Evolutionary conservation across 2,113 vertebrate genomes (phyloP), one percentile per base, ranked within the genome.

Genomic region (Scomber japonicus): DNA sequence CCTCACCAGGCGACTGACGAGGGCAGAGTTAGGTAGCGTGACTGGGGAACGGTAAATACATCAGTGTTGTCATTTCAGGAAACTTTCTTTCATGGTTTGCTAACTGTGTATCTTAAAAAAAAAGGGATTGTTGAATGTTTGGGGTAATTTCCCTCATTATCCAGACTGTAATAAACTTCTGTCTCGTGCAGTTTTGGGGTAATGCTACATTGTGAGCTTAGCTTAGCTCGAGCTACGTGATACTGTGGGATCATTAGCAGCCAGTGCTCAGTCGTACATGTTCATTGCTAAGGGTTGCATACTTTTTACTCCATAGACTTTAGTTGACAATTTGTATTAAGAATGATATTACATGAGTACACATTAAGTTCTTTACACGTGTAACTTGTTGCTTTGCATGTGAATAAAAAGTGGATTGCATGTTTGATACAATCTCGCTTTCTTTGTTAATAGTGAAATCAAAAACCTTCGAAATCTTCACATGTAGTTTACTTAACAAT

Each of bases 21-120:
- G 24, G 24, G 24, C 27, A 65, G 63, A 80, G 81, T 82, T 59
- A 69, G 70, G 56, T 65, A 61, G 72, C 49, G 45, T 55, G 50
- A 80, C 75, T 64, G 61, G 6, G 49, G 44, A 79, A 57, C 53
- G 35, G 40, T 75, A 70, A 87, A 88, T 69, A 63, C 64, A 83
- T 83, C 83, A 77, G 30, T 51, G 66, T 51, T 80, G 48, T 65
- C 71, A 72, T 74, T 83, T 67, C 14, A 67, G 75, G 30, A 19
- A 74, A 76, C 59, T 69, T 56, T 80, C 15, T 6, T 40, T 40
- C 6, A 40, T 40, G 35, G 35, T 44, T 50, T 17, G 16, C 19
- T 16, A 13, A 21, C 7, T 0, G 16, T 53, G 2, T 51, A 59
- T 31, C 55, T 24, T 24, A 16, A 46, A 62, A 35, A 35, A 40